A percentile compares a stretch with the other conserved stretches of the same genome.
Evolutionary conservation across 2,888 invertebrate genomes (phyloP).

Genomic region (Megamerina dolium): DNA sequence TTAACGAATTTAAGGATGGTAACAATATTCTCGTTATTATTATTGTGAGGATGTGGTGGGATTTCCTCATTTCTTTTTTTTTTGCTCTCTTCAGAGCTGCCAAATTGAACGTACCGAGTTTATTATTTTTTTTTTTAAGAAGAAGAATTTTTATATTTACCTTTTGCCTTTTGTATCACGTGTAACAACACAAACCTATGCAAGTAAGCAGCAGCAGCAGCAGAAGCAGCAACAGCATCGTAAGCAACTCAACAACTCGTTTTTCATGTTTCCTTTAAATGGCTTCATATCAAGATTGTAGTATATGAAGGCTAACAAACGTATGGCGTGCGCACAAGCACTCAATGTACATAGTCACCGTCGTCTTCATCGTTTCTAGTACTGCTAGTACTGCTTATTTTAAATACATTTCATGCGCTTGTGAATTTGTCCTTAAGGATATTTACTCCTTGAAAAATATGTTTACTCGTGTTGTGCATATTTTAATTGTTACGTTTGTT

Average conservation of each 20-base stretch:
- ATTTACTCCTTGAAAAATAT: slow-evolving; percentile 46
- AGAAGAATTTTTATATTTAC: slow-evolving; percentile 38
- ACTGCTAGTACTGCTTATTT: background rate
- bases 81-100: slow-evolving; percentile 19
- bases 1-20: background rate
- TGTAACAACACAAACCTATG: background rate
- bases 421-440: slow-evolving; percentile 42
- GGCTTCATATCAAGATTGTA: background rate
- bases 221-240: too few species aligned
- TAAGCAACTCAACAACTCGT: too few species aligned
- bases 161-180: slow-evolving; percentile 32
- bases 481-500: slow-evolving; percentile 45
- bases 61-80: slow-evolving; percentile 12
- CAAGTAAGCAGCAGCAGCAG: too few species aligned
- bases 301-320: too few species aligned
- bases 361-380: slow-evolving; percentile 3
- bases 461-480: slow-evolving; percentile 48
- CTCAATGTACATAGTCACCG: background rate
- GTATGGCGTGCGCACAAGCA: too few species aligned
- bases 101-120: slow-evolving; percentile 24
- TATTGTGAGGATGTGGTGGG: too few species aligned
- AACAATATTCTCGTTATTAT: too few species aligned
- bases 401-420: slow-evolving; percentile 38
- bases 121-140: slow-evolving; percentile 19
- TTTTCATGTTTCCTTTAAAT: background rate